Evolutionary conservation across 1,140 invertebrate genomes (phyloP), one percentile per base, ranked within the genome.

Genomic region (Neomicropteryx cornuta): DNA sequence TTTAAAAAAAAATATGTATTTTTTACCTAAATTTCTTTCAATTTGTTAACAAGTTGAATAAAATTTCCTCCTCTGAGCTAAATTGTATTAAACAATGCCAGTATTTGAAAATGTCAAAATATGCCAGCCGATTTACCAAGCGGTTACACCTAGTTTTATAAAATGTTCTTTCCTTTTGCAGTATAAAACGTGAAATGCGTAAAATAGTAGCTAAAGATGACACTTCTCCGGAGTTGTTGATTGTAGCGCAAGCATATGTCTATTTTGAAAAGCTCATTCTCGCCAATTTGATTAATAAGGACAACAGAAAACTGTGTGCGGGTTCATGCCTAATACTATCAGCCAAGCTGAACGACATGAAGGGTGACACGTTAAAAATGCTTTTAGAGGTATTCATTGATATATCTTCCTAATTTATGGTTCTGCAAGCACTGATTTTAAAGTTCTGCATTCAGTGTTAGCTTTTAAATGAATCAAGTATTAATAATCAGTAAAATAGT

Each of bases 221-320:
- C 51, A 81, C 79, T 44, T 72, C 84, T 43, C 66, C 75, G 21
- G 93, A 97, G 67, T 66, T 95, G 27, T 66, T 96, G 41, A 93
- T 88, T 6, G 87, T 97, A 14, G 92, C 93, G 21, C 90, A 94
- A 67, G 85, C 92, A 0, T 97, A 97, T 60, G 93, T 97, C 18
- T 97, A 94, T 62, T 97, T 96, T 70, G 94, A 98, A 63, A 95
- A 95, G 56, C 70, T 98, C 4, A 93, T 97, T 53, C 66, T 97
- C 24, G 81, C 83, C 41, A 89, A 87, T 57, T 64, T 95, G 23
- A 89, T 98, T 11, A 95, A 91, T 49, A 98, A 97, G 65, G 81
- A 86, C 56, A 97, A 97, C 55, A 73, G 93, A 17, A 97, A 97
- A 66, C 68, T 95, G 21, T 95, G 91, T 62, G 92, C 93, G 30